These are phyloP conservation scores for Cryptus armator DNA, from an alignment of 2,888 invertebrate genomes.

Conservation along the genomic window DNA sequence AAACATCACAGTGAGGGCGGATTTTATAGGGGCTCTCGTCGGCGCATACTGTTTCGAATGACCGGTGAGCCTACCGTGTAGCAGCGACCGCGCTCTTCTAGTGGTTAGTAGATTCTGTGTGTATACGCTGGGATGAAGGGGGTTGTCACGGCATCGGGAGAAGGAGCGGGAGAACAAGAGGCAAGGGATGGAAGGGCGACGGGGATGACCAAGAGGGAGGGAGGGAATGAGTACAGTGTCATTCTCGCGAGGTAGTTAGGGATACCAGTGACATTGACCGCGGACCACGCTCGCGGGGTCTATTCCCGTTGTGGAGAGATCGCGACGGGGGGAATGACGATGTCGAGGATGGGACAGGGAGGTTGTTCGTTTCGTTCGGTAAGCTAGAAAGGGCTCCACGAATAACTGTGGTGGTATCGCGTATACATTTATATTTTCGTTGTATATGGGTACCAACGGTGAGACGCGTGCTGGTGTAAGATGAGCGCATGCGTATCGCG, in stretches of 20 bases:
- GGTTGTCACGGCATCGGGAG: constrained; percentile 6
- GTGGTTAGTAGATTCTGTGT: constrained; percentile 26
- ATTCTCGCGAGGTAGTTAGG: constrained; percentile 51
- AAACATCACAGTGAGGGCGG: neutral
- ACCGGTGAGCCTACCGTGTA: neutral
- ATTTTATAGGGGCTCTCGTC: neutral
- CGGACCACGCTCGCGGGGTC: constrained; percentile 63
- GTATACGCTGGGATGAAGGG: constrained; percentile 21
- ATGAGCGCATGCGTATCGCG: constrained; percentile 51
- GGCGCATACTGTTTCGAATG: constrained; percentile 8
- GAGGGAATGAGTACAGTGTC: constrained; percentile 20
- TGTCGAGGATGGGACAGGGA: constrained; percentile 16
- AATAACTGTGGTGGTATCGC: constrained; percentile 27
- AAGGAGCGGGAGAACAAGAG: neutral
- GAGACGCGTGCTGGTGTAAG: constrained; percentile 42
- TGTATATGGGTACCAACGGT: constrained; percentile 15
- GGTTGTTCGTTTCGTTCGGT: constrained; percentile 55
- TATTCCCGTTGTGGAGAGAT: constrained; percentile 45
- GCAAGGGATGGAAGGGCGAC: constrained; percentile 18
- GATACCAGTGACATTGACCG: constrained; percentile 73
- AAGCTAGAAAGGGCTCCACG: constrained; percentile 39
- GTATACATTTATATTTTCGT: constrained; percentile 26
- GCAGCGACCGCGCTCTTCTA: constrained; percentile 7
- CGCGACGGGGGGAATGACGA: constrained; percentile 37
- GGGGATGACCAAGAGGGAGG: constrained; percentile 16